Evolutionary conservation across 2,797 vertebrate species (phyloP), one percentile per base, ranked within the genome.

Genomic region (Chrosomus eos): DNA sequence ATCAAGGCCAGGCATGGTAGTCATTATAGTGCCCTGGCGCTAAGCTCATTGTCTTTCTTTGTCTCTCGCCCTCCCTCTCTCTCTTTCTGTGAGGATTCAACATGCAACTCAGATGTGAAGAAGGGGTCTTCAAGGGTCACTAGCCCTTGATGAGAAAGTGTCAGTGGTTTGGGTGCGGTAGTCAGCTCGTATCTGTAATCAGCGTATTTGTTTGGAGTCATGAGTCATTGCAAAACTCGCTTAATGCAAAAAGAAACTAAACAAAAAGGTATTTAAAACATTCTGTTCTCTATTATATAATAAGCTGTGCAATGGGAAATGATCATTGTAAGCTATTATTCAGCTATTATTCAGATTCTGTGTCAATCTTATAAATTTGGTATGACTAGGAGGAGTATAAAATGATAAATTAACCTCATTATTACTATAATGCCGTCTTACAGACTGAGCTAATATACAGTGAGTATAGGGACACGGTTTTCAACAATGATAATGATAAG

Each of bases 1-100:
- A 96, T 97, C 96, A 97, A 89, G 86, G 85, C 70, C 85, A 90
- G 87, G 93, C 91, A 94, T 95, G 95, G 93, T 93, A 94, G 92
- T 95, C 93, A 95, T 96, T 95, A 95, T 88, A 90, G 89, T 87
- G 89, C 90, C 90, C 91, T 88, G 83, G 89, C 91, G 90, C 92
- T 94, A 91, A 94, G 92, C 93, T 95, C 92, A 95, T 95, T 95
- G 94, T 95, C 94, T 94, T 91, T 86, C 87, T 78, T 74, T 73
- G 71, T 67, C 73, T 87, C 33, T 40, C 33, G 21, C 21, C 36
- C 68, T 48, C 48, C 13, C 73, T 33, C 11, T n/a, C 79, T 60
- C 82, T 78, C 62, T 62, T 72, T 84, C 77, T 81, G 70, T 72
- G 43, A 87, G 72, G 66, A 85, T 76, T 82, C 60, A 90, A 89